phyloP scores from a whole-genome alignment of 2,797 vertebrate genomes.

The Pygocentrus nattereri region DNA sequence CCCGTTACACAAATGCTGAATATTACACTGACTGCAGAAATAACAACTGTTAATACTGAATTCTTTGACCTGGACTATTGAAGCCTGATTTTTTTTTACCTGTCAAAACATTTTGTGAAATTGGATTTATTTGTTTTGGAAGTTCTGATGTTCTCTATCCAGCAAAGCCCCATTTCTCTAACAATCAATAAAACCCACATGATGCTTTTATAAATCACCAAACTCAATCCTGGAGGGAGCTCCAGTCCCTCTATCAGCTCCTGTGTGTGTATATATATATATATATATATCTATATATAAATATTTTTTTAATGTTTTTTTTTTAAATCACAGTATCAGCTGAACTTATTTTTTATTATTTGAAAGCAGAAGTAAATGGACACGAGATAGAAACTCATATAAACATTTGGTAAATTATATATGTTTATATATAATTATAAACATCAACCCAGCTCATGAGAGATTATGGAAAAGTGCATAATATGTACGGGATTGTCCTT shows the following conservation, averaged over 20 bases:
- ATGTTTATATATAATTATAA: no score
- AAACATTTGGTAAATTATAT: not conserved
- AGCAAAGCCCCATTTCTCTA: not conserved
- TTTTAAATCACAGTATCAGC: not conserved
- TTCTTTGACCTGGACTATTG: not conserved
- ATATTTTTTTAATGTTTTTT: no score
- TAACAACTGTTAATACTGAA: not conserved
- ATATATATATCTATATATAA: no score
- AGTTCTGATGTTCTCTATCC: not conserved
- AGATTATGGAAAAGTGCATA: not conserved
- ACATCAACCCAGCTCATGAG: not conserved
- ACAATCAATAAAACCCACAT: conserved; percentile 10
- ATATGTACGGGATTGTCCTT: not conserved
- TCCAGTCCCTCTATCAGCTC: not conserved
- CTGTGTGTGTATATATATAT: not conserved
- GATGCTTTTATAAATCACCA: not conserved
- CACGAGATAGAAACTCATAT: not conserved
- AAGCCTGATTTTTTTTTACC: not conserved
- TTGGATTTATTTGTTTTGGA: not conserved
- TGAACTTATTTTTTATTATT: not conserved
- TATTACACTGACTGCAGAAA: not conserved
- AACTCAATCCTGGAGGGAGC: not conserved
- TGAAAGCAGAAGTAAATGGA: not conserved
- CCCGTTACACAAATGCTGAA: no score
- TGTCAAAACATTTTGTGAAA: not conserved